These are phyloP conservation scores for Caenorhabditis sp. DNA, from an alignment of 2,888 invertebrate genomes.

Conservation along the genomic window DNA sequence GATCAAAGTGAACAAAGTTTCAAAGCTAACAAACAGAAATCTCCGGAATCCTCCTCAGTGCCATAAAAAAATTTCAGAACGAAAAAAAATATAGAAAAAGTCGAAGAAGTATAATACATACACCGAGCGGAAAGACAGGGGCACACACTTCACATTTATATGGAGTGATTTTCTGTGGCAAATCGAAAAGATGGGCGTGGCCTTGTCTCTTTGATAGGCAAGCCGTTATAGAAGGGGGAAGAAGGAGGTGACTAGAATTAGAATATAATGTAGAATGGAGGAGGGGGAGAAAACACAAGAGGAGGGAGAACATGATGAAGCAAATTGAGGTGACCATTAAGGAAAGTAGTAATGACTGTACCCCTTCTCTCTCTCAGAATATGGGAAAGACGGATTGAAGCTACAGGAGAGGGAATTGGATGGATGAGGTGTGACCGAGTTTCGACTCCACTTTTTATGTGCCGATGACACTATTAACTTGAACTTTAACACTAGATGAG, in stretches of 20 bases:
- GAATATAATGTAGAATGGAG: slow-evolving; percentile 28
- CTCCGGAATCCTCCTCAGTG: too few species aligned
- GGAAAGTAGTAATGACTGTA: slow-evolving; percentile 56
- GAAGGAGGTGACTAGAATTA: slow-evolving; percentile 30
- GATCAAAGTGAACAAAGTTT: too few species aligned
- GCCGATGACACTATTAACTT: slow-evolving; percentile 1
- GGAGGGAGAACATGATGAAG: slow-evolving; percentile 25
- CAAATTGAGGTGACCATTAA: slow-evolving; percentile 59
- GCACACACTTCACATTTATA: slow-evolving; percentile 41
- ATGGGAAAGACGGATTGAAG: slow-evolving; percentile 27
- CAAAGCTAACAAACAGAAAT: too few species aligned
- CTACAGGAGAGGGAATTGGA: slow-evolving; percentile 19
- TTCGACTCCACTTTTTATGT: not conserved
- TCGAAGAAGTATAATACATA: not conserved
- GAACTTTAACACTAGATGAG: slow-evolving; percentile 18
- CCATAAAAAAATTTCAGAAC: too few species aligned
- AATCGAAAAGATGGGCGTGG: slow-evolving; percentile 30
- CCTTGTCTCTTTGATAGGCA: slow-evolving; percentile 31
- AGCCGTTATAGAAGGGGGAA: slow-evolving; percentile 37
- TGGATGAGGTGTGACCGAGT: slow-evolving; percentile 61
- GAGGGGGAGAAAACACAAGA: slow-evolving; percentile 9
- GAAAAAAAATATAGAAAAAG: not conserved
- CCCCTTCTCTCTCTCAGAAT: slow-evolving; percentile 2
- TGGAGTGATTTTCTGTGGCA: slow-evolving; percentile 15
- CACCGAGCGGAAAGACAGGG: not conserved